phyloP scores from a whole-genome alignment of 2,797 vertebrate genomes.

The Squalus acanthias region DNA sequence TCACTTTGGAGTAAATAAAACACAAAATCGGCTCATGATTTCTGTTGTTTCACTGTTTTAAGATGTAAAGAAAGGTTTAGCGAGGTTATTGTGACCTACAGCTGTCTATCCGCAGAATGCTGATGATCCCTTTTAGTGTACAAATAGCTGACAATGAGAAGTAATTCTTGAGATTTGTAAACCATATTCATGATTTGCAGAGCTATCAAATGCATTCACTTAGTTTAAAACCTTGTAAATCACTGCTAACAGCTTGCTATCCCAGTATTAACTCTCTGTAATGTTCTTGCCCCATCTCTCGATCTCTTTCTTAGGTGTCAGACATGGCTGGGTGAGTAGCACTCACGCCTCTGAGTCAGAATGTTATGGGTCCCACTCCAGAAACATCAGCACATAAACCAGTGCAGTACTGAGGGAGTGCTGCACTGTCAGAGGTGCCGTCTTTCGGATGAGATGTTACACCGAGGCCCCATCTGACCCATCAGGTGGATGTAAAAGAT shows the following conservation, averaged over 20 bases:
- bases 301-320: background rate
- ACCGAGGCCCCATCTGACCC: background rate
- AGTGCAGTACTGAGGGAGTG: background rate
- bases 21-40: background rate
- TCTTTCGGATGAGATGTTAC: background rate
- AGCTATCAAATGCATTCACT: background rate
- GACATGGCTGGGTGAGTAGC: background rate
- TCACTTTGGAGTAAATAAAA: background rate
- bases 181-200: background rate
- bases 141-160: background rate
- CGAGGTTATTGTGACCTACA: background rate
- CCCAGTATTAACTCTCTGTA: background rate
- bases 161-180: background rate
- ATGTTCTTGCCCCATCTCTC: background rate
- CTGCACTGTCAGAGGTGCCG: background rate
- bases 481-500: background rate
- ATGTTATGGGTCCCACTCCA: background rate
- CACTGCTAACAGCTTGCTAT: background rate
- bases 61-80: background rate
- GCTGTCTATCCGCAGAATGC: background rate
- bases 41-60: background rate
- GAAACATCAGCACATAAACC: background rate
- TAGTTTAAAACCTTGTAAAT: background rate
- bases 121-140: background rate
- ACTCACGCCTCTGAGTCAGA: background rate